Evolutionary conservation across 1,140 invertebrate genomes (phyloP), one percentile per base, ranked within the genome.

Genomic region (Sarcophaga peregrina): DNA sequence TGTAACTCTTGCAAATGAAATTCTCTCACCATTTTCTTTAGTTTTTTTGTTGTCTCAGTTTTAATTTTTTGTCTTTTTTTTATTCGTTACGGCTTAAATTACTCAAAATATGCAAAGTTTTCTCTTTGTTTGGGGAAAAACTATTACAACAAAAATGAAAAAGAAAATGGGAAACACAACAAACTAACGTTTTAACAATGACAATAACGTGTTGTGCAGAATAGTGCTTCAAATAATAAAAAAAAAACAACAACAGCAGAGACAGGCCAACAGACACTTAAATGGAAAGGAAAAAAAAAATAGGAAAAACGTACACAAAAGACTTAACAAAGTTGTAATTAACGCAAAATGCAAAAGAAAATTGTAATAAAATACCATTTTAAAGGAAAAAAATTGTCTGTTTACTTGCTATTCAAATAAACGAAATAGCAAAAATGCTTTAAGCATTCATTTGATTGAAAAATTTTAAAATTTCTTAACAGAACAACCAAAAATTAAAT

Each of bases 171-270:
- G 4, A 37, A 75, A 75, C 37, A 37, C 73, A 13, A 25, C 73
- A 46, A 75, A 46, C 73, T 75, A 75, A 78, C 75, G 50, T 78
- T 78, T 17, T 17, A 45, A 78, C 75, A 78, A 48, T 78, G 20
- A 78, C 75, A 78, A 50, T 50, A 78, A 50, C 20, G 75, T 78
- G 47, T 78, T 78, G 75, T 17, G 20, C 50, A 68, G 17, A 25
- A 20, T 20, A 68, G 54, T 37, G 25, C 4, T 2, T 4, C 54
- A 68, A 10, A 68, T 9, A 68, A 68, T 5, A 20, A 68, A 9
- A 20, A 68, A 68, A 68, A 58, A 58, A 68, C 3, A 68, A 20
- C 62, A 68, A 68, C 62, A 20, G n/a, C 8, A n/a, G 9, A 68
- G 25, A 37, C 25, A 37, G 25, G 25, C n/a, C 17, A 68, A 68